Evolutionary conservation across 1,140 invertebrate genomes (phyloP).

Genomic region (Xylocopa sonorina): DNA sequence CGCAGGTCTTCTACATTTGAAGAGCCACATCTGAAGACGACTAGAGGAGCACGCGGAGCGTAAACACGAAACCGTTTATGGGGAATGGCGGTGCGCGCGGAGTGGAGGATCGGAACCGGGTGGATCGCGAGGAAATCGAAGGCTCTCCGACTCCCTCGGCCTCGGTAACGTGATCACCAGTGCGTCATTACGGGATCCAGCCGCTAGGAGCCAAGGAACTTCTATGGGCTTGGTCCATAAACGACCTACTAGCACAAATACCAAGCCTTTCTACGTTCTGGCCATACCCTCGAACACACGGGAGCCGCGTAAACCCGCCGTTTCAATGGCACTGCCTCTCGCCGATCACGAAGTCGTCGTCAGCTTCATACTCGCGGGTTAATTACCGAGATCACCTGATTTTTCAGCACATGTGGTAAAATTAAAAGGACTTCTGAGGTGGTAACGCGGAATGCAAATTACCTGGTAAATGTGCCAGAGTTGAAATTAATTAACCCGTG

Average conservation of each 20-base stretch:
- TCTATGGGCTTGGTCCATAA: constrained; percentile 78
- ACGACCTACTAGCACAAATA: constrained; percentile 79
- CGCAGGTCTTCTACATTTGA: background rate
- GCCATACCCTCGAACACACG: constrained; percentile 31
- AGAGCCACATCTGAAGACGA: too few species aligned
- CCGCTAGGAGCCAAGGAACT: constrained; percentile 71
- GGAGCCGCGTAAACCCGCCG: constrained; percentile 25
- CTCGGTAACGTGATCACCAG: constrained; percentile 1
- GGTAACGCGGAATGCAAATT: too few species aligned
- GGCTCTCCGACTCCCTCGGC: constrained; percentile 1
- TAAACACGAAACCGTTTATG: background rate
- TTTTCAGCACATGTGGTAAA: too few species aligned
- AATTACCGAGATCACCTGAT: too few species aligned
- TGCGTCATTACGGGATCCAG: constrained; percentile 48
- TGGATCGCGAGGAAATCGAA: constrained; percentile 13
- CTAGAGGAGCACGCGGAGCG: too few species aligned
- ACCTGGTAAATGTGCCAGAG: too few species aligned
- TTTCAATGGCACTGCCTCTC: constrained; percentile 37
- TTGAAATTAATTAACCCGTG: too few species aligned
- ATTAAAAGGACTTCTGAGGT: too few species aligned
- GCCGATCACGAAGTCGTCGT: background rate
- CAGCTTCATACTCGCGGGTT: too few species aligned
- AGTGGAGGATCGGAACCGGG: background rate
- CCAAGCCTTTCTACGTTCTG: constrained; percentile 75
- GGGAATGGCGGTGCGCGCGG: too few species aligned